Evolutionary conservation across 1,140 invertebrate genomes (phyloP), one percentile per base, ranked within the genome.

Genomic region (Drosophila grimshawi): DNA sequence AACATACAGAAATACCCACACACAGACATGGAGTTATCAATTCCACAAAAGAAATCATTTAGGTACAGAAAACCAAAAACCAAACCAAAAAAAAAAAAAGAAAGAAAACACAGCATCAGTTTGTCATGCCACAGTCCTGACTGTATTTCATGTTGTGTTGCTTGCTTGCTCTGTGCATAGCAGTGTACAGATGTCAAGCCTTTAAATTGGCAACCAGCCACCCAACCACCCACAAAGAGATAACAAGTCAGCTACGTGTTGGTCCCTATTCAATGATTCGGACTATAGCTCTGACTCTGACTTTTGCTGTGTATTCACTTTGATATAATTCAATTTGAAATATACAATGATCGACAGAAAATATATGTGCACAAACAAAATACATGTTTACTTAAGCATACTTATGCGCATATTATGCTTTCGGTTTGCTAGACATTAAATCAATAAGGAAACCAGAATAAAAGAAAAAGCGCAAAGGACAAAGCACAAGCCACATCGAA

Each of bases 21-120:
- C 19, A 55, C 27, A 48, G 43, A 33, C 33, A 71, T 60, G 46
- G 48, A 77, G 83, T 88, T 86, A 86, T 89, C 83, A 86, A 86
- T 86, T 67, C 67, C 68, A 86, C 68, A 88, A 89, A 80, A 59
- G 80, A 83, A 88, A 83, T 83, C 83, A 83, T 88, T 89, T 77
- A 78, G 80, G 69, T 80, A 65, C 66, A 79, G 62, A 83, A 88
- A 81, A 57, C 70, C 78, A 76, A 68, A 65, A 83, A 88, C 66
- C 76, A 65, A 83, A 88, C 66, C 76, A 65, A 83, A 88, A 81
- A 57, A 73, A 78, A 76, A 68, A 65, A 80, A 88, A 78, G 51
- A 72, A 78, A 76, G 68, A 80, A 79, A 81, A 75, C 41, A 82
- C 55, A 73, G 48, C 37, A 37, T 56, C 76, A 74, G 19, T 19